Evolutionary conservation across 2,797 vertebrate species (phyloP).

Genomic region (Sebastiscus albofasciatus): DNA sequence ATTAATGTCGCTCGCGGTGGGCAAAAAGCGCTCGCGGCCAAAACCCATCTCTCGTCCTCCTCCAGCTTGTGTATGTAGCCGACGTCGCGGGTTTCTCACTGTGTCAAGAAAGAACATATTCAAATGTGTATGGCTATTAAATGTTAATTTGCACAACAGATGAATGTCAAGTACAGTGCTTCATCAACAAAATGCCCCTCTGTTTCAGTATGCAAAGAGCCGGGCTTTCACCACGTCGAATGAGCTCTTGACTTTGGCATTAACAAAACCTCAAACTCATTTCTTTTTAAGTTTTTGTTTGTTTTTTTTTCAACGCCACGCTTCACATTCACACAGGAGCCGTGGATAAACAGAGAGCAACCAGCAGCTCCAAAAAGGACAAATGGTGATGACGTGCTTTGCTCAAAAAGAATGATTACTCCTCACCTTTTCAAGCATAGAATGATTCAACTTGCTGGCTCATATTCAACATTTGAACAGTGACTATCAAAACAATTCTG

Average conservation of each 20-base stretch:
- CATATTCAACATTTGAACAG: conserved; percentile 14
- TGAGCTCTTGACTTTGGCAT: conserved; percentile 54
- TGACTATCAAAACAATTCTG: conserved; percentile 15
- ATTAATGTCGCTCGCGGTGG: conserved; percentile 74
- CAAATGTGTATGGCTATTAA: conserved; percentile 81
- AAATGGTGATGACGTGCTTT: neutral
- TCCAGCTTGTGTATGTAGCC: conserved; percentile 37
- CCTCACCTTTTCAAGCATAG: neutral
- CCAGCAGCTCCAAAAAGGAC: neutral
- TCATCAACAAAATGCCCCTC: conserved; percentile 75
- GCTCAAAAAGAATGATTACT: neutral
- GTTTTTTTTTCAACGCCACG: neutral
- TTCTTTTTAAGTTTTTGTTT: conserved; percentile 28
- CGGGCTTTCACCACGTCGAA: conserved; percentile 37
- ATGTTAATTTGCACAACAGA: conserved; percentile 82
- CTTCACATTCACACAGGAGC: neutral
- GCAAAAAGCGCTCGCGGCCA: conserved; percentile 72
- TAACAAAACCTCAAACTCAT: conserved; percentile 40
- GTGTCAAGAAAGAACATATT: conserved; percentile 75
- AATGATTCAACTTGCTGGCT: neutral
- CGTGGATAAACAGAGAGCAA: neutral
- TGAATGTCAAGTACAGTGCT: conserved; percentile 72
- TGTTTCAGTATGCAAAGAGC: conserved; percentile 60
- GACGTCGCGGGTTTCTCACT: conserved; percentile 66
- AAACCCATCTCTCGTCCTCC: conserved; percentile 66